Evolutionary conservation across 2,888 invertebrate species (phyloP), one percentile per base, ranked within the genome.

Genomic region (Rapana venosa): DNA sequence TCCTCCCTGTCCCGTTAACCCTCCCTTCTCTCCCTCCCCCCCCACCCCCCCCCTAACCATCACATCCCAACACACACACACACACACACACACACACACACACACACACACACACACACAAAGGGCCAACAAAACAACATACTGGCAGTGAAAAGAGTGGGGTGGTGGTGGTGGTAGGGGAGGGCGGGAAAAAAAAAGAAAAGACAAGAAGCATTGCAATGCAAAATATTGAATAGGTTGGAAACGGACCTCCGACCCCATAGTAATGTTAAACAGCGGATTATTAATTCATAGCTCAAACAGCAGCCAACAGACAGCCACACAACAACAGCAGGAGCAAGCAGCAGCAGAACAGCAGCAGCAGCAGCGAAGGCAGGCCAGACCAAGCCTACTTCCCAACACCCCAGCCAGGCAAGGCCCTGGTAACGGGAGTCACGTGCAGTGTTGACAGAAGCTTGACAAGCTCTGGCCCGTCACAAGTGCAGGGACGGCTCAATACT

Each of bases 271-370:
- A 83, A 83, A 83, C 81, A 83, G 81, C 30, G 20, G 26, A 83
- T 83, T 47, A 47, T 47, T 83, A 30, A 83, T 83, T 83, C 36
- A 83, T 47, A 83, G 47, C 47, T 47, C 47, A 47, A 47, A 47
- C 47, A 47, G 47, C 47, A 47, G 47, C 47, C 47, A 47, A 47
- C 47, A 47, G 47, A 47, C 47, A 47, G 47, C 47, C 47, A 47
- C 47, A 47, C 47, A n/a, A n/a, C 66, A 66, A 47, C 81, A 83
- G 47, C 81, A 83, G 81, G 47, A 79, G 79, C 79, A 35, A 66
- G 81, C 81, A 83, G 47, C 81, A 83, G 81, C 81, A 79, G 79
- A n/a, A 11, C 66, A 66, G 81, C 81, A 83, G 47, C 81, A 83
- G 81, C 81, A 79, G 79, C 79, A 35, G n/a, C 5, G 26, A 74